Evolutionary conservation across 2,888 invertebrate species (phyloP), one percentile per base, ranked within the genome.

Genomic region (Cabera pusaria): DNA sequence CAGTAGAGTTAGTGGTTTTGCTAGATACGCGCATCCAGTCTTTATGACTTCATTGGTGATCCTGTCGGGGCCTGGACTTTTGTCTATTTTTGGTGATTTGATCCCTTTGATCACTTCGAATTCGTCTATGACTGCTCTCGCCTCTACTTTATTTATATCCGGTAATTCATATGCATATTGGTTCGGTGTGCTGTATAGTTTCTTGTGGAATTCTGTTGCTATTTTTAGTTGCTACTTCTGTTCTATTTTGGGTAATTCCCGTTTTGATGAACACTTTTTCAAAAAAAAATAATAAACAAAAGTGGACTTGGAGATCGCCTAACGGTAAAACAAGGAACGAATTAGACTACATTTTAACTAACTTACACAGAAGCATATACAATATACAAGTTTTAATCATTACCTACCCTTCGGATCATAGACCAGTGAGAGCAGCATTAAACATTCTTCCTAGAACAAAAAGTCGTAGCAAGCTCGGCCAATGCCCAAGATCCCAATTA

Each of bases 171-270:
- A n/a, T 5, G 14, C 12, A 14, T 18, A 25, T 6, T 44, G 12
- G 4, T 32, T 23, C 32, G 24, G 26, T 5, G 22, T n/a, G 12
- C 20, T 29, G 24, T 50, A 47, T n/a, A 49, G 24, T 2, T 48
- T 23, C 22, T 34, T 40, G 16, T 54, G 50, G 8, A 52, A 54
- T 0, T 43, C 14, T 9, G 57, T 44, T 52, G 46, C 29, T 19
- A 21, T 29, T 29, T 9, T 20, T 6, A 6, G 6, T 7, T n/a
- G n/a, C n/a, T n/a, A n/a, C n/a, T n/a, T n/a, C n/a, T n/a, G n/a
- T n/a, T n/a, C n/a, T n/a, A n/a, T n/a, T n/a, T n/a, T n/a, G n/a
- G n/a, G n/a, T n/a, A n/a, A n/a, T n/a, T n/a, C n/a, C n/a, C n/a
- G n/a, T n/a, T n/a, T n/a, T n/a, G n/a, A n/a, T n/a, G n/a, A n/a